Evolutionary conservation across 2,797 vertebrate genomes (phyloP).

Genomic region (Falco naumanni): DNA sequence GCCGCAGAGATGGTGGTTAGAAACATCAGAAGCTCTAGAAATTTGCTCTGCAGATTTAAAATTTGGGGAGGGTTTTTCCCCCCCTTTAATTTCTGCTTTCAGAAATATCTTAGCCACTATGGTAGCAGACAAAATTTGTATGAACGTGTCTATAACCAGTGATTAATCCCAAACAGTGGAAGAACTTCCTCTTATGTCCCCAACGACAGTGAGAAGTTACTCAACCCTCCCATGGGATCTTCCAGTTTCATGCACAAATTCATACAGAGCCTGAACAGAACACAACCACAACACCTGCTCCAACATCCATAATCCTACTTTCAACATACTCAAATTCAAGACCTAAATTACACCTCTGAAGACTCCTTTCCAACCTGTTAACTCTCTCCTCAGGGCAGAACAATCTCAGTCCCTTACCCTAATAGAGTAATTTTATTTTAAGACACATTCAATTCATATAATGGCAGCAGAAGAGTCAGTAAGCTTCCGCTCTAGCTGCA

Average conservation of each 20-base stretch:
- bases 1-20: background rate
- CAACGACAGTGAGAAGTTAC: background rate
- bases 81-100: background rate
- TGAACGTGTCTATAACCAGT: background rate
- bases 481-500: background rate
- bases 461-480: background rate
- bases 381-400: background rate
- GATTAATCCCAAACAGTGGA: background rate
- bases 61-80: no score
- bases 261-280: background rate
- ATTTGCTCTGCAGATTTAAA: background rate
- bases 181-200: background rate
- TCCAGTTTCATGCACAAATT: background rate
- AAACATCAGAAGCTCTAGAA: background rate
- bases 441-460: background rate
- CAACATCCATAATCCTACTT: background rate
- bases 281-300: background rate
- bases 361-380: background rate
- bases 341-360: background rate
- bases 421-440: background rate
- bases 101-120: background rate
- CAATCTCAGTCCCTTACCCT: background rate
- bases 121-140: background rate
- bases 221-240: background rate
- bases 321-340: background rate